phyloP scores from a whole-genome alignment of 2,113 vertebrate species.

The Mastomys coucha region DNA sequence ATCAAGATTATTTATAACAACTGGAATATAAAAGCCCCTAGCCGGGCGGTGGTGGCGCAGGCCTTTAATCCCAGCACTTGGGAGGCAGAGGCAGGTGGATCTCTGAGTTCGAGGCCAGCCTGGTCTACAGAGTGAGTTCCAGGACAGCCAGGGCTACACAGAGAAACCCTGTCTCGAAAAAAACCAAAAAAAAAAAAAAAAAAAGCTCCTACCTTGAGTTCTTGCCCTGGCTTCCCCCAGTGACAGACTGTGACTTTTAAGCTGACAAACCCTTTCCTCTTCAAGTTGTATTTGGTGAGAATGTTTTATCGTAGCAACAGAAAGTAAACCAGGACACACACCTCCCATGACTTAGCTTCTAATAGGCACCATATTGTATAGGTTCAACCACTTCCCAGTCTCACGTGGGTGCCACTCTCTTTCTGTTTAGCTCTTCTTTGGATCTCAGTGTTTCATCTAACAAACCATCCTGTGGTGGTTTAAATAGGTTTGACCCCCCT shows the following conservation, averaged over 20 bases:
- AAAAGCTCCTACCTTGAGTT: background rate
- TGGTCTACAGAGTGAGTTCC: no score
- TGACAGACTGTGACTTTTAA: background rate
- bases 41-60: no score
- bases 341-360: background rate
- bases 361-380: background rate
- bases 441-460: no score
- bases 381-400: background rate
- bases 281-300: background rate
- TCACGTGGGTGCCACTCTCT: no score
- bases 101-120: no score
- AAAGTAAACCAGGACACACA: background rate
- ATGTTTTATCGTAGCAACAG: background rate
- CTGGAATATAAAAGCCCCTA: background rate
- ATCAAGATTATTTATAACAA: no score
- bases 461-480: background rate
- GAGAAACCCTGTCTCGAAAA: no score
- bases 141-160: no score
- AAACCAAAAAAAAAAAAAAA: no score
- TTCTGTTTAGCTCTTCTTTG: background rate
- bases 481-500: background rate
- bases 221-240: background rate
- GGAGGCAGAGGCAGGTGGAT: no score
- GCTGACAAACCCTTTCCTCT: background rate
- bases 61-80: no score